A percentile compares a stretch with the other conserved stretches of the same genome.
Evolutionary conservation across 2,797 vertebrate species (phyloP).

Genomic region (Tachyglossus aculeatus): DNA sequence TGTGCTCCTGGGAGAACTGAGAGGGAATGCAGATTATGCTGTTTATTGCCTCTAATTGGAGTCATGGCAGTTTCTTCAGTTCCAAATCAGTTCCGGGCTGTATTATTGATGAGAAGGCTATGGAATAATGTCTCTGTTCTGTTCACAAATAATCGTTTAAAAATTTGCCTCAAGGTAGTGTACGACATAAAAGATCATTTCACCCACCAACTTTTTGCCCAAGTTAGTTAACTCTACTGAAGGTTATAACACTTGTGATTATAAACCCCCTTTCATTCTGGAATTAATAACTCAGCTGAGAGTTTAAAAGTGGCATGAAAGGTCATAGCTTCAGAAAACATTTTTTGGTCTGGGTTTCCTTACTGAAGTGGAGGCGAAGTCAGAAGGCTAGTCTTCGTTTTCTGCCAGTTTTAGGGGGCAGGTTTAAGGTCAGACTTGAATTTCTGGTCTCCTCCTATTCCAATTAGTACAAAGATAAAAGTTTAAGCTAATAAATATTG

Average conservation of each 20-base stretch:
- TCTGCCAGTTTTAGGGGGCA: too few species aligned
- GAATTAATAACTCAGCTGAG: slow-evolving; percentile 51
- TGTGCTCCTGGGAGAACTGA: slow-evolving; percentile 31
- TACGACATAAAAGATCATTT: slow-evolving; percentile 57
- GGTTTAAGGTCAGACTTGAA: too few species aligned
- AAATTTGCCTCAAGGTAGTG: slow-evolving; percentile 62
- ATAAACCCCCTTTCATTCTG: slow-evolving; percentile 41
- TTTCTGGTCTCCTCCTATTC: too few species aligned
- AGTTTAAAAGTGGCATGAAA: slow-evolving; percentile 40
- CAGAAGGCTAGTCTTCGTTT: not conserved
- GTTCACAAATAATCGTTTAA: slow-evolving; percentile 68
- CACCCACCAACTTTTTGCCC: slow-evolving; percentile 25
- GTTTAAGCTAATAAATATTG: too few species aligned
- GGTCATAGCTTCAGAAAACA: not conserved
- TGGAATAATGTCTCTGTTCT: slow-evolving; percentile 50
- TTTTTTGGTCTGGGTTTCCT: not conserved
- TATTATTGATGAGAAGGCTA: slow-evolving; percentile 53
- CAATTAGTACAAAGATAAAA: too few species aligned
- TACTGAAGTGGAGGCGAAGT: not conserved
- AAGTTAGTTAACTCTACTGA: slow-evolving; percentile 32
- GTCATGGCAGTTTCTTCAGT: not conserved
- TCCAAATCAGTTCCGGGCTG: slow-evolving; percentile 34
- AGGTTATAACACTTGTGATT: slow-evolving; percentile 34
- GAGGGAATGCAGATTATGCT: slow-evolving; percentile 14
- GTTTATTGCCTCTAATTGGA: slow-evolving; percentile 56